Conservation (phyloP, 2,797 vertebrate species). For the Galaxias olidus region DNA sequence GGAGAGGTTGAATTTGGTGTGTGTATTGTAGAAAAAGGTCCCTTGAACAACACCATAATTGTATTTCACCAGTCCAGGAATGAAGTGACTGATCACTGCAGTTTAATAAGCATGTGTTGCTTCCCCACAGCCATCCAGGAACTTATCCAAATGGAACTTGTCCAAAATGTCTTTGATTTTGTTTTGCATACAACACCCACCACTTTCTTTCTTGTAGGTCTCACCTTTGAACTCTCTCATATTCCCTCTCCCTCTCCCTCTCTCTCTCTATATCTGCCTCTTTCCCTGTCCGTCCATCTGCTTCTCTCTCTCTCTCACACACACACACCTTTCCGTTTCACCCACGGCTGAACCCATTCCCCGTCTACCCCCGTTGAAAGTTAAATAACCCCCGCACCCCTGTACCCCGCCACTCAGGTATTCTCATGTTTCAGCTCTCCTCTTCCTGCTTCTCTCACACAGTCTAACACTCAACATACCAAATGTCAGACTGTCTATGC, state of each 20-base stretch:
- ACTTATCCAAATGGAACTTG: background rate
- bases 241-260: background rate
- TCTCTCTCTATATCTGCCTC: background rate
- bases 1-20: too few species aligned
- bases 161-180: background rate
- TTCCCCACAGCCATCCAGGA: background rate
- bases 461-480: slow-evolving; percentile 46
- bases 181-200: background rate
- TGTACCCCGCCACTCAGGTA: slow-evolving; percentile 32
- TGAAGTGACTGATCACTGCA: too few species aligned
- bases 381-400: slow-evolving; percentile 54
- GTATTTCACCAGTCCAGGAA: too few species aligned
- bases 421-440: slow-evolving; percentile 61
- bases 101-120: background rate
- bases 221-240: background rate
- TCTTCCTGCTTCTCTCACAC: slow-evolving; percentile 64
- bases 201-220: background rate
- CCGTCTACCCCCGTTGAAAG: slow-evolving; percentile 57
- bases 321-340: slow-evolving; percentile 68
- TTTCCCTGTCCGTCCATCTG: background rate
- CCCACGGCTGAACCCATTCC: slow-evolving; percentile 65
- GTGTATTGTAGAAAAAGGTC: too few species aligned
- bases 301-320: slow-evolving; percentile 15
- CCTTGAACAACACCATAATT: too few species aligned
- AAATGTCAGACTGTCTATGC: slow-evolving; percentile 25